A percentile compares a stretch with the other conserved stretches of the same genome.
These are phyloP conservation scores for Siphlonurus alternatus DNA, from an alignment of 2,888 invertebrate species.

Conservation along the genomic window DNA sequence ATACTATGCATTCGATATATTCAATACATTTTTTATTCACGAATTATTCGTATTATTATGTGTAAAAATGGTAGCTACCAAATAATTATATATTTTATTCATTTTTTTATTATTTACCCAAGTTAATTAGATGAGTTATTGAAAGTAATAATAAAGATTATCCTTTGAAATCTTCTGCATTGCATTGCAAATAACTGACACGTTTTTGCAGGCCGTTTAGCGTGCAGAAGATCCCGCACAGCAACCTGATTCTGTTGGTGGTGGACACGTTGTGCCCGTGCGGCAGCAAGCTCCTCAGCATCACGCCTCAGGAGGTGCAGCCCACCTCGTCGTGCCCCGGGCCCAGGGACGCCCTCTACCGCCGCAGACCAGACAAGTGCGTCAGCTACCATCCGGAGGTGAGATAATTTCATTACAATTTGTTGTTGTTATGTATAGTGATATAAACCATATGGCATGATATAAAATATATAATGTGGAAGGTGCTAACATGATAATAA, in stretches of 20 bases:
- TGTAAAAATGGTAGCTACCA: neutral
- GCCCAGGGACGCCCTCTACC: constrained; percentile 46
- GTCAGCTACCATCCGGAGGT: constrained; percentile 76
- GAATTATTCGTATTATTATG: too few relatives aligned
- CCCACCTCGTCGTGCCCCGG: constrained; percentile 20
- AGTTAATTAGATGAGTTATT: neutral
- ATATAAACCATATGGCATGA: too few relatives aligned
- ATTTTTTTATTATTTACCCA: neutral
- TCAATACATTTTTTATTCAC: too few relatives aligned
- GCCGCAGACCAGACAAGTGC: constrained; percentile 60
- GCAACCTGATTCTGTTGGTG: constrained; percentile 24
- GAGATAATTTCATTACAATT: constrained; percentile 10
- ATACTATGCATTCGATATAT: too few relatives aligned
- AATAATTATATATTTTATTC: neutral
- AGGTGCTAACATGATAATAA: too few relatives aligned
- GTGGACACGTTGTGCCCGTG: constrained; percentile 60
- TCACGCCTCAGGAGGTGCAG: constrained; percentile 40
- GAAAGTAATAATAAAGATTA: too few relatives aligned
- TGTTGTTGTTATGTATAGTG: too few relatives aligned
- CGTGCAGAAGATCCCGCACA: constrained; percentile 69
- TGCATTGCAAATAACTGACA: too few relatives aligned
- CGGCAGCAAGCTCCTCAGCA: constrained; percentile 71
- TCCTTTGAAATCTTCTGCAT: too few relatives aligned
- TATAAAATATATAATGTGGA: too few relatives aligned
- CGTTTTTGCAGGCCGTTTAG: constrained; percentile 56